phyloP scores from a whole-genome alignment of 2,888 invertebrate species.

The Troglohyphantes excavatus region DNA sequence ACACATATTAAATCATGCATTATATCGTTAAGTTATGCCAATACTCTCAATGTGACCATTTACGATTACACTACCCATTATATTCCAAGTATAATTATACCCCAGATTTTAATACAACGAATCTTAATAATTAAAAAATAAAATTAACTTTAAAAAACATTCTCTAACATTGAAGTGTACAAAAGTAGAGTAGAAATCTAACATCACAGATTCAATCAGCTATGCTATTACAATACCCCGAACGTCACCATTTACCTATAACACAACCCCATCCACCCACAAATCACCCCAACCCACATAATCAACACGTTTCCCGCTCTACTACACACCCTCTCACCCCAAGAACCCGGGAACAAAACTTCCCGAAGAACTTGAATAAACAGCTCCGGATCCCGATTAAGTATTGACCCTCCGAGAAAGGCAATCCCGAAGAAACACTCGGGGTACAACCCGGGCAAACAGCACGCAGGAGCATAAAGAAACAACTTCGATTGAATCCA shows the following conservation, averaged over 20 bases:
- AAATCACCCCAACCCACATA: not conserved
- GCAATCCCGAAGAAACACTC: constrained; percentile 47
- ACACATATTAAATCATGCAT: too few relatives aligned
- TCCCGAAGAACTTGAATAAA: constrained; percentile 35
- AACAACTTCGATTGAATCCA: constrained; percentile 56
- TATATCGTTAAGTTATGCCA: too few relatives aligned
- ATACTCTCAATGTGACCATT: too few relatives aligned
- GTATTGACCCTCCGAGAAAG: constrained; percentile 19
- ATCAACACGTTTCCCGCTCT: not conserved
- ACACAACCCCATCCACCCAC: not conserved
- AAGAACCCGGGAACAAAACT: constrained; percentile 6
- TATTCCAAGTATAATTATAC: too few relatives aligned
- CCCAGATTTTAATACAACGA: too few relatives aligned
- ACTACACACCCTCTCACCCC: not conserved
- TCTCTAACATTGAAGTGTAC: too few relatives aligned
- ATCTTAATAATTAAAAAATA: too few relatives aligned
- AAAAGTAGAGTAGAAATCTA: too few relatives aligned
- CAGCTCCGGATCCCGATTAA: constrained; percentile 36
- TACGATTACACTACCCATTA: too few relatives aligned
- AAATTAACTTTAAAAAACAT: not conserved
- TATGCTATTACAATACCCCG: too few relatives aligned
- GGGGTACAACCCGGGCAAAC: not conserved
- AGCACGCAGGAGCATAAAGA: constrained; percentile 40
- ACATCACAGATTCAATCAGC: too few relatives aligned
- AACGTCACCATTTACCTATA: not conserved